A percentile compares a stretch with the other conserved stretches of the same genome.
phyloP scores from a whole-genome alignment of 2,113 vertebrate species.

The Tylochromis polylepis region DNA sequence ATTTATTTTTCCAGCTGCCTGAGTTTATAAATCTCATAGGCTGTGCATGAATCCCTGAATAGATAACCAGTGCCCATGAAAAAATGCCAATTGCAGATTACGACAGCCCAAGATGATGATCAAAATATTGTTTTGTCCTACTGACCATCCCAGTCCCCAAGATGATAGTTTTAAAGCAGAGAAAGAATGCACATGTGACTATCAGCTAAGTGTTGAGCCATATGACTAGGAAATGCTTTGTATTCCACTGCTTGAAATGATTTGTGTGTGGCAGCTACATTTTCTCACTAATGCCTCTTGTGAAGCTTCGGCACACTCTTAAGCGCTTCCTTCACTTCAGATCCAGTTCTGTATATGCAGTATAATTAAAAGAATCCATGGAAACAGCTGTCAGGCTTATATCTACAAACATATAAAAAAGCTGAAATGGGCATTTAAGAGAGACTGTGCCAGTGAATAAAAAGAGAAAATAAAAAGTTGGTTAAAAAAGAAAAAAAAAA shows the following conservation, averaged over 20 bases:
- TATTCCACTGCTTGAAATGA: not conserved
- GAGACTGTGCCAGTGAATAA: not conserved
- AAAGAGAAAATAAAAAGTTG: not conserved
- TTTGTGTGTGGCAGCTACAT: not conserved
- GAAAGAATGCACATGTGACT: not conserved
- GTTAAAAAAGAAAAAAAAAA: not conserved
- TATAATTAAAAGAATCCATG: constrained; percentile 5
- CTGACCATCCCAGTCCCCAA: not conserved
- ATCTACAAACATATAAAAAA: not conserved
- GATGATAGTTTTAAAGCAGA: not conserved
- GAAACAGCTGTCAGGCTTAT: not conserved
- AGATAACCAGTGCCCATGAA: not conserved
- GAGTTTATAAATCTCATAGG: not conserved
- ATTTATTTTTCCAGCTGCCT: not conserved
- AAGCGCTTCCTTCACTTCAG: not conserved
- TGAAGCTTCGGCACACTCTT: not conserved
- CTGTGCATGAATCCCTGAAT: not conserved
- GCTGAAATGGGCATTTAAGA: constrained; percentile 16
- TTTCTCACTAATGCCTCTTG: not conserved
- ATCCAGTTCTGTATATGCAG: not conserved
- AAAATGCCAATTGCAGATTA: not conserved
- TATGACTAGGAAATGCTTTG: not conserved
- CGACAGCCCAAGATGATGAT: not conserved
- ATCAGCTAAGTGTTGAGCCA: not conserved
- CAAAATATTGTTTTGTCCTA: not conserved